Base-by-base conservation (phyloP, 2,797 vertebrate species). In the Melopsittacus undulatus region DNA sequence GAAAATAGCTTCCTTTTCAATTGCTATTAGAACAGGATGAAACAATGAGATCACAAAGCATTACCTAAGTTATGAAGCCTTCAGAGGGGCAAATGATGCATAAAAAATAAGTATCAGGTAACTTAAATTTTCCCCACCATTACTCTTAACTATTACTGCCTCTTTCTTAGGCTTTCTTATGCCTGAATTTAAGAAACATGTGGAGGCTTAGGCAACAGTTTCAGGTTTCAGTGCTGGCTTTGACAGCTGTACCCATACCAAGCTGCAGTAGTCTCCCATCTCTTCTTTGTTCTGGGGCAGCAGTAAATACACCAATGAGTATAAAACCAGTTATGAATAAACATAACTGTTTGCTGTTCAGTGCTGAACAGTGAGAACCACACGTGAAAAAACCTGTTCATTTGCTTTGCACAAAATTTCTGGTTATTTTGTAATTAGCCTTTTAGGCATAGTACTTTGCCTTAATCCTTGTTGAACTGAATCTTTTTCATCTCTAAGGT, bases 121-220 rank as follows among this genome's bases (percentile, higher is more conserved):
- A 7, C 57, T 90, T 89, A 83, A 16, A 23, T 86, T 94, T 95
- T 88, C 54, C 20, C 43, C 54, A 49, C 34, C 66, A 75, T 91
- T 94, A 45, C 77, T 83, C 57, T 68, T 88, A 80, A 72, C 45
- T 78, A 48, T 57, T 88, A 42, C 24, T 78, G 22, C 30, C 88
- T 83, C n/a, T 49, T 94, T 81, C 62, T 78, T 66, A 27, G 34
- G 11, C 7, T 69, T 94, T 90, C 40, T 62, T 72, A 19, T n/a
- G 7, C 26, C 30, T 82, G 68, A 46, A 74, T 66, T 82, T 78
- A 27, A 52, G 80, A 64, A 94, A 90, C 23, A 77, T 3, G 7
- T n/a, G 18, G 45, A 73, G 11, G 27, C 26, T 74, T 64, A 57
- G 57, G 36, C 40, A 85, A 51, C 1, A 1, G 29, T 68, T 90